These are phyloP conservation scores for Spondyliosoma cantharus DNA, from an alignment of 2,797 vertebrate genomes.

Conservation along the genomic window DNA sequence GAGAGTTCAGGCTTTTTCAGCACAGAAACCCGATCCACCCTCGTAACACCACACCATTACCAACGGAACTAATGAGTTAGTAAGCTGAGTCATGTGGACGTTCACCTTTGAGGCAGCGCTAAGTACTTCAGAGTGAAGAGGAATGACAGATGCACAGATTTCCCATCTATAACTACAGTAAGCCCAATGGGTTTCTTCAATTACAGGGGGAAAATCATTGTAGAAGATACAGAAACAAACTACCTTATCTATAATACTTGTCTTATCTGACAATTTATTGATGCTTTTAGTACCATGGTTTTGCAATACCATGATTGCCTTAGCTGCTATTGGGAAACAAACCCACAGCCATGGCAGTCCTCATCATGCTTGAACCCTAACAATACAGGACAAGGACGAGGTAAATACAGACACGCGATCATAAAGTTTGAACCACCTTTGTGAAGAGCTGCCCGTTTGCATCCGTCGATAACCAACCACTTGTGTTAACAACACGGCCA, in stretches of 20 bases:
- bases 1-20: conserved; percentile 25
- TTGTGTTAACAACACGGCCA: conserved; percentile 32
- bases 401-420: conserved; percentile 20
- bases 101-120: conserved; percentile 24
- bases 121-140: conserved; percentile 38
- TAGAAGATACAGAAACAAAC: not conserved
- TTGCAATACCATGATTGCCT: not conserved
- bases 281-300: conserved; percentile 14
- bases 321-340: not conserved
- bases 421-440: conserved; percentile 5
- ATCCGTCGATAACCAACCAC: conserved; percentile 17
- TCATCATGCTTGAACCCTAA: conserved; percentile 4
- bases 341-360: not conserved
- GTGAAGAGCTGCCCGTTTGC: conserved; percentile 13
- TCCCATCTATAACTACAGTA: not conserved
- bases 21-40: conserved; percentile 45
- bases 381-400: not conserved
- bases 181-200: not conserved
- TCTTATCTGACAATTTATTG: not conserved
- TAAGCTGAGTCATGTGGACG: conserved; percentile 57
- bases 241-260: not conserved
- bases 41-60: conserved; percentile 48
- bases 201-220: not conserved
- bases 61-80: conserved; percentile 44
- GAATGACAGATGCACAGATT: conserved; percentile 39